Evolutionary conservation across 1,140 invertebrate species (phyloP), one percentile per base, ranked within the genome.

Genomic region (Drosophila ambigua): DNA sequence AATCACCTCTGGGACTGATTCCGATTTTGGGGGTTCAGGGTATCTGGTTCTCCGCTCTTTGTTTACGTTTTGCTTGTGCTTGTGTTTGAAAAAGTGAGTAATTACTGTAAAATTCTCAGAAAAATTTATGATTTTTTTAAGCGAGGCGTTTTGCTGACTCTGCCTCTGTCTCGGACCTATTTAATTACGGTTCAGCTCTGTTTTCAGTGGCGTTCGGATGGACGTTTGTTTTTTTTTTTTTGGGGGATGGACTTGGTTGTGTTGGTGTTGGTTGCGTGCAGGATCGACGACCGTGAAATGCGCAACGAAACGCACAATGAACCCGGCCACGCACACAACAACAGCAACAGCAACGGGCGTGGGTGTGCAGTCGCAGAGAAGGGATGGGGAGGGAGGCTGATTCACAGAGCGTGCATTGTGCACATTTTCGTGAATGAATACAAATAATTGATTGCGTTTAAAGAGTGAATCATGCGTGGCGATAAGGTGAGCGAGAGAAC

Each of bases 201-300:
- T 13, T 16, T 35, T 23, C 35, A 39, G 35, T 39, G 35, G 35
- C 35, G 35, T 39, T 13, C 35, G 35, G 23, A 24, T 51, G 50
- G 62, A 53, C 65, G 62, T 61, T 26, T 48, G 45, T 2, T 23
- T 43, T 48, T 28, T 28, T 45, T 62, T 68, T 82, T 78, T 48
- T 75, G 74, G 82, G 69, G 35, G 35, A 39, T 39, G 35, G 35
- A 39, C 35, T 39, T 11, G 11, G 11, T 28, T 77, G 68, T 68
- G 57, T 77, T 66, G 52, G 26, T 23, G 41, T 52, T 50, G 69
- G 66, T 80, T 82, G 73, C 55, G 78, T 88, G 83, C 83, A 85
- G 83, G 83, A 87, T 87, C 83, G 83, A 87, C 79, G 83, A 88
- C 83, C 83, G 83, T 87, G 83, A 87, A 85, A 88, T 88, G 82